Conservation (phyloP, 2,113 vertebrate species). For the Dolichallabes microphthalmus region DNA sequence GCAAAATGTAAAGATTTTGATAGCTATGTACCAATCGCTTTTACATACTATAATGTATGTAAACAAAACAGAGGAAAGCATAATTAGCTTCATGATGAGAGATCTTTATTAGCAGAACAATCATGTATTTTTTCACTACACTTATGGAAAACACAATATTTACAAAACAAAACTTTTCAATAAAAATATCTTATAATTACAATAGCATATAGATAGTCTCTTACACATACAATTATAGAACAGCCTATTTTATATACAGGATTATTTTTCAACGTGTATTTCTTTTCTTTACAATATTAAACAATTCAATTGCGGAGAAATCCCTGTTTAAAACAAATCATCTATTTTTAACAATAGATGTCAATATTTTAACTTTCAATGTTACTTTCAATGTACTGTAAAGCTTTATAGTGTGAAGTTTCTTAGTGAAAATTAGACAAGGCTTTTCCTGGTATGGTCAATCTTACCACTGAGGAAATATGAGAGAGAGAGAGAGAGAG, state of each 20-base stretch:
- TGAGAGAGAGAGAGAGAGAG: background rate
- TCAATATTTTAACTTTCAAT: conserved; percentile 80
- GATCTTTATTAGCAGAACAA: conserved; percentile 69
- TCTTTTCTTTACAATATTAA: conserved; percentile 93
- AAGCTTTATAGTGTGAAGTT: conserved; percentile 87
- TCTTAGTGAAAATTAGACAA: conserved; percentile 63
- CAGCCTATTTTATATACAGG: conserved; percentile 90
- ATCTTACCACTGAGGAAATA: background rate
- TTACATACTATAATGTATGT: background rate
- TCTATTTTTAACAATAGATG: conserved; percentile 99
- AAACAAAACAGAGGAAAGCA: conserved; percentile 60
- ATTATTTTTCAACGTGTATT: conserved; percentile 87
- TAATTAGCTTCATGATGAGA: conserved; percentile 62
- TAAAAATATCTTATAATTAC: conserved; percentile 99
- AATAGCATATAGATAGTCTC: conserved; percentile 92
- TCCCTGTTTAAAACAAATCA: conserved; percentile 88
- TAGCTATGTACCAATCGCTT: background rate
- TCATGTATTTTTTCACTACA: conserved; percentile 70
- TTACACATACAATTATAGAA: conserved; percentile 96
- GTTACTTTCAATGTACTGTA: conserved; percentile 77
- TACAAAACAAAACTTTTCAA: conserved; percentile 95
- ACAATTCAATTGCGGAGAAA: conserved; percentile 84
- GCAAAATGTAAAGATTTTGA: background rate
- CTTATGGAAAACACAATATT: conserved; percentile 84
- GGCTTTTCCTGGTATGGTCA: conserved; percentile 23